Evolutionary conservation across 1,140 invertebrate species (phyloP), one percentile per base, ranked within the genome.

Genomic region (Tetraneura akinire): DNA sequence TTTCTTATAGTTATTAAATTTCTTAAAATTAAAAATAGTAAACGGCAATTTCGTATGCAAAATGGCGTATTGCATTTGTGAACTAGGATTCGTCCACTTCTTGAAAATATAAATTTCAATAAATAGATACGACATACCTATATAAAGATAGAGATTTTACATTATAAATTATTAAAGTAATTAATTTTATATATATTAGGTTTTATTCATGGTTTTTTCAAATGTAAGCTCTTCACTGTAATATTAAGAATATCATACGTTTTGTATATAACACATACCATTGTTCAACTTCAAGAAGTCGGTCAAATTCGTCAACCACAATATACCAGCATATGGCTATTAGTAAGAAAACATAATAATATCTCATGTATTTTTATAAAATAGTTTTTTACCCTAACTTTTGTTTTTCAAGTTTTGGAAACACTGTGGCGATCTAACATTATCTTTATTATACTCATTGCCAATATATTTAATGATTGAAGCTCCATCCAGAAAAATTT

Each of bases 301-400:
- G 68, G 68, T 51, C 14, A 71, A 71, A 71, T 71, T 16, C 68
- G 68, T 11, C 68, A 71, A 71, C 68, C 68, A 4, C 23, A 71
- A 49, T 71, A 51, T 29, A 45, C 10, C 26, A 71, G 49, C 47
- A 51, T 51, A 11, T 70, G 66, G 66, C 23, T 11, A 8, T 26
- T 70, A 21, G 66, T 70, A 26, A 70, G n/a, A 13, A 9, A 16
- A 70, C 37, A 42, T 14, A n/a, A n/a, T n/a, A n/a, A n/a, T n/a
- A n/a, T n/a, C n/a, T n/a, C n/a, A n/a, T n/a, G n/a, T 18, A 16
- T 47, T 49, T 0, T 14, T 47, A 8, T 47, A 47, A 47, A 1
- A 14, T 8, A 6, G 10, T 8, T 13, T 13, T 10, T 13, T 8
- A 47, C 1, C 10, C 4, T 47, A 47, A 13, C 10, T 29, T 68